These are phyloP conservation scores for Azorinus chamasolen DNA, from an alignment of 2,888 invertebrate genomes.

Conservation along the genomic window DNA sequence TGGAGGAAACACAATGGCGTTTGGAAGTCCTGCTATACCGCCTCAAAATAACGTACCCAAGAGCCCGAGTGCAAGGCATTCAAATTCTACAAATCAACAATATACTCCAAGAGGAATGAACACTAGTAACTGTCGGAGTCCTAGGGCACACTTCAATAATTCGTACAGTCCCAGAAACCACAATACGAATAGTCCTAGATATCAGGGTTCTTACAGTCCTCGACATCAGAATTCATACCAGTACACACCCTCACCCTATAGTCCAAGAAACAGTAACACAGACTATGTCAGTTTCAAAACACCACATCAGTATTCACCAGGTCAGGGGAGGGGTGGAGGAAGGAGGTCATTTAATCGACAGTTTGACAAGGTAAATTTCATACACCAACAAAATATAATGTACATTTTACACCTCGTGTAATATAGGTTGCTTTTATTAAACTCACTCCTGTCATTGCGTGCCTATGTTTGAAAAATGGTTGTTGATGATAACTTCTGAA, in stretches of 20 bases:
- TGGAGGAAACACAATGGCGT: slow-evolving; percentile 33
- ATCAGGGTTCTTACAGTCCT: slow-evolving; percentile 7
- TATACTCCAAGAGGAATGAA: slow-evolving; percentile 32
- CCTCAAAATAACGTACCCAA: no score
- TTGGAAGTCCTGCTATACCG: slow-evolving; percentile 10
- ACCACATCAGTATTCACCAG: slow-evolving; percentile 62
- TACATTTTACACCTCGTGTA: no score
- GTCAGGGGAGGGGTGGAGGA: slow-evolving; percentile 58
- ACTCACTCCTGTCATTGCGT: no score
- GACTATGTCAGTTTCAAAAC: slow-evolving; percentile 57
- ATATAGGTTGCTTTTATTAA: no score
- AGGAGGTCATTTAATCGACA: slow-evolving; percentile 56
- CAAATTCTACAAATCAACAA: slow-evolving; percentile 15
- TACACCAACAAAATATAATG: no score
- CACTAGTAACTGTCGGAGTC: slow-evolving; percentile 15
- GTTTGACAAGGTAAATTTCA: slow-evolving; percentile 61
- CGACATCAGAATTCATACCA: slow-evolving; percentile 15
- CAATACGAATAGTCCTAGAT: background rate
- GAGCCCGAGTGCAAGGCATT: no score
- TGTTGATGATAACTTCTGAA: no score
- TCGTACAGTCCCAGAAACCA: slow-evolving; percentile 33
- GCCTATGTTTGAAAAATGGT: no score
- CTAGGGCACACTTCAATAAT: slow-evolving; percentile 11
- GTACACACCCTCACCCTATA: slow-evolving; percentile 18
- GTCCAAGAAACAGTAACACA: slow-evolving; percentile 19